Base-by-base conservation (phyloP, 2,797 vertebrate genomes). In the Eidolon dupreanum region DNA sequence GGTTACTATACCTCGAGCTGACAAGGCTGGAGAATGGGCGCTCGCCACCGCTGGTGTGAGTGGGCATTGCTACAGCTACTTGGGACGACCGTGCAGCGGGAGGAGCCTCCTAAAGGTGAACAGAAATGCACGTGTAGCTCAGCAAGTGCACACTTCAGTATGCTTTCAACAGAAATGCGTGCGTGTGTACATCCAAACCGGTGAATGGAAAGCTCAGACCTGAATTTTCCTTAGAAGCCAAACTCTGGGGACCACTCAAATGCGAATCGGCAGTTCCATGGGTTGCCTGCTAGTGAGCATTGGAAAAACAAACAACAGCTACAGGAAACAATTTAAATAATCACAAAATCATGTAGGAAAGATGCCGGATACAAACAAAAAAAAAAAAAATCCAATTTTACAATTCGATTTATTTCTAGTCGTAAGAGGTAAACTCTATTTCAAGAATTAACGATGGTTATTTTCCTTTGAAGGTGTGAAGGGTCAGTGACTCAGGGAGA, bases 21-120 rank as follows among this genome's bases (percentile, higher is more conserved):
- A 13, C 33, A 74, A 59, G 41, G 65, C 22, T 24, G 6, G 13
- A 53, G 15, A 22, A 46, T 2, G 53, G 28, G 17, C 24, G 26
- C 8, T 33, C 6, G 20, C 15, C 22, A 24, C 33, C 1, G 8
- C 26, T 2, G 1, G 4, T 33, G 5, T 3, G 24, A 86, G 10
- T 8, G 0, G 1, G 2, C 13, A 1, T 0, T 6, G 55, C 0
- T 2, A 3, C 28, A 43, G 5, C 20, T 12, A 41, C 22, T 15
- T 61, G 49, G 33, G 70, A 53, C 1, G 22, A 61, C 13, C 8
- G 3, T 28, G 11, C 16, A 8, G 22, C 59, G 53, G 33, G 13
- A 10, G 24, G 4, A 3, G 1, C 4, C 9, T 68, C 31, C 11
- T 74, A 22, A 88, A 26, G 9, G 16, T 31, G 31, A 79, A 61